phyloP scores from a whole-genome alignment of 1,140 invertebrate genomes.

The Zaprionus ghesquierei region DNA sequence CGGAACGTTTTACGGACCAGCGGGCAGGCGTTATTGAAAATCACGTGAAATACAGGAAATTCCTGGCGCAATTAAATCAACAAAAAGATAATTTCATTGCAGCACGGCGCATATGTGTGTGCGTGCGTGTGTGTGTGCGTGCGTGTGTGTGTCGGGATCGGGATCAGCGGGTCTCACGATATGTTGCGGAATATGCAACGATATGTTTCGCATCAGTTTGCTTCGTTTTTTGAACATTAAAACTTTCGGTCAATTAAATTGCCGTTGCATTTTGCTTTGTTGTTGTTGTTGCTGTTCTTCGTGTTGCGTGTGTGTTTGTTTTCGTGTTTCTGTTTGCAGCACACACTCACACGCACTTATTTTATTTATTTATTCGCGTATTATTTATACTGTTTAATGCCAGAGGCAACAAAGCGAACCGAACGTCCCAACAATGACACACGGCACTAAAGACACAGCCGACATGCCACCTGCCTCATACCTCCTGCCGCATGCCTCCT shows the following conservation, averaged over 20 bases:
- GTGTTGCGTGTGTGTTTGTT: slow-evolving; percentile 31
- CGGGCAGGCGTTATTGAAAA: slow-evolving; percentile 28
- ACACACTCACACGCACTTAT: slow-evolving; percentile 22
- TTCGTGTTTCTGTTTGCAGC: slow-evolving; percentile 52
- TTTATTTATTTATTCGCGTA: slow-evolving; percentile 49
- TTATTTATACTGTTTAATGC: slow-evolving; percentile 72
- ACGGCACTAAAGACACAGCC: slow-evolving; percentile 52
- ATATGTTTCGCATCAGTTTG: not conserved
- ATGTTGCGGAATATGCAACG: not conserved
- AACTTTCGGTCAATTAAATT: slow-evolving; percentile 60
- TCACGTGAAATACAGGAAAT: slow-evolving; percentile 54
- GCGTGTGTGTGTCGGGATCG: slow-evolving; percentile 1
- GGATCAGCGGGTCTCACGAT: not conserved
- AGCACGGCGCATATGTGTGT: slow-evolving; percentile 16
- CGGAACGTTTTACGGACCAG: not conserved
- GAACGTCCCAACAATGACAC: slow-evolving; percentile 51
- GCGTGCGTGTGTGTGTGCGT: slow-evolving; percentile 8
- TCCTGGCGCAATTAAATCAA: slow-evolving; percentile 69
- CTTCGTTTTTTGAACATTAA: not conserved
- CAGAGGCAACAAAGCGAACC: slow-evolving; percentile 51
- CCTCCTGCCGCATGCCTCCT: no score
- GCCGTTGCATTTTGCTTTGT: slow-evolving; percentile 41
- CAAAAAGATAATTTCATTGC: slow-evolving; percentile 38
- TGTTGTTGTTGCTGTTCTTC: slow-evolving; percentile 17
- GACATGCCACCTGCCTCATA: no score